Percentiles rank a stretch among this genome's conserved stretches.
Conservation (phyloP, 2,113 vertebrate genomes). For the Anolis sagrei region DNA sequence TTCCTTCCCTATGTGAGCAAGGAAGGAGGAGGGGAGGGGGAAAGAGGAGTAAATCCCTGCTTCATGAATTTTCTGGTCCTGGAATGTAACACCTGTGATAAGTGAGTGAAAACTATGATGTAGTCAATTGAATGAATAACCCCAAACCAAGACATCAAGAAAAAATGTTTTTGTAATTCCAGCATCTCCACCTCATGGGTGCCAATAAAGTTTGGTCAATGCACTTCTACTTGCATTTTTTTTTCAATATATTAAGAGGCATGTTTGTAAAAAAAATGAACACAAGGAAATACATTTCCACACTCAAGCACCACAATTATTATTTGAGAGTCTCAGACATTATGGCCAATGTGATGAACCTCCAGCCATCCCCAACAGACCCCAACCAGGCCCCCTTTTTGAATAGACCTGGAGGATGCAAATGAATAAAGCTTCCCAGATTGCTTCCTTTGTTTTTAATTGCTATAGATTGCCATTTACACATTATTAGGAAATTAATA, state of each 20-base stretch:
- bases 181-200: slow-evolving; percentile 10
- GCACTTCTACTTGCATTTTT: slow-evolving; percentile 59
- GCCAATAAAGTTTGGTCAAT: slow-evolving; percentile 39
- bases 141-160: too few species aligned
- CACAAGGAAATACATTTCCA: slow-evolving; percentile 67
- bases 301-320: slow-evolving; percentile 67
- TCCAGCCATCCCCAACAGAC: neutral
- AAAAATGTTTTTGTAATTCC: too few species aligned
- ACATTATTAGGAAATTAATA: slow-evolving; percentile 70
- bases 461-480: slow-evolving; percentile 70
- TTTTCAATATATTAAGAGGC: slow-evolving; percentile 65
- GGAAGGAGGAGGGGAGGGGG: too few species aligned
- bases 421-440: neutral
- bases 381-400: neutral
- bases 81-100: too few species aligned
- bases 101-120: too few species aligned
- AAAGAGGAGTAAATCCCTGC: too few species aligned
- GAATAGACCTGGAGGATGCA: neutral
- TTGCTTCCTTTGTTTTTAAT: slow-evolving; percentile 68
- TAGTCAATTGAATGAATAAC: too few species aligned
- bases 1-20: too few species aligned
- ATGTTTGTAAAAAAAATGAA: slow-evolving; percentile 64
- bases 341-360: neutral
- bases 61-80: too few species aligned
- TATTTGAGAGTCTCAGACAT: slow-evolving; percentile 48